Evolutionary conservation across 64 coral and sea anemone species (phyloP), one percentile per base, ranked within the genome.

Genomic region (Platygyra sinensis): DNA sequence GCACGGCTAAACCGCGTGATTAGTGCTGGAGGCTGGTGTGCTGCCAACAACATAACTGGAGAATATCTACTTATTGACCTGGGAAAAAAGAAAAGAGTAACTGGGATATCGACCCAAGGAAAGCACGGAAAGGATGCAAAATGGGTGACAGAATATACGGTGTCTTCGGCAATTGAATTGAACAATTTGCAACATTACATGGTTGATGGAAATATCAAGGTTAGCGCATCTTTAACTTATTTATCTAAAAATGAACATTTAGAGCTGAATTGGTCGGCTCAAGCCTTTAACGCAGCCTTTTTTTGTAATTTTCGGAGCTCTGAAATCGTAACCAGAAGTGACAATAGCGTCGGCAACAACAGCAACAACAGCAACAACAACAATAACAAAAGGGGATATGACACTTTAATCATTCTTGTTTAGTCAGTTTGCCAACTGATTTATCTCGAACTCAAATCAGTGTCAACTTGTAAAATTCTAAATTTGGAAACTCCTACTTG

Each of bases 121-220:
- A 31, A 19, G 17, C 86, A 87, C 24, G 25, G 14, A 50, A 51
- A 72, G 14, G 77, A 30, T 13, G 82, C 76, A 83, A 83, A 89
- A n/a, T 94, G 93, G 93, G 54, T 94, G 31, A 94, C 73, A 14
- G 84, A 91, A 80, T 90, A 88, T 63, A 32, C 52, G 52, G 20
- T 94, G 46, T 71, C 30, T 20, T 78, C 77, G n/a, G 76, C 46
- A 4, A 50, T 87, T 72, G 77, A 32, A 60, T 15, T 10, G 9
- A 1, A 12, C 22, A 8, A 22, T 55, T 27, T 11, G 8, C 49
- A 14, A 16, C 76, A 51, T 54, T 79, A 79, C 49, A 57, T 18
- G n/a, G 76, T 14, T 16, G 10, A 57, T 79, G 49, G 51, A 29
- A 55, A 18, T 22, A 79, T n/a, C n/a, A 79, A 57, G 76, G 76